Base-by-base conservation (phyloP, 2,113 vertebrate genomes). In the Anguilla rostrata region DNA sequence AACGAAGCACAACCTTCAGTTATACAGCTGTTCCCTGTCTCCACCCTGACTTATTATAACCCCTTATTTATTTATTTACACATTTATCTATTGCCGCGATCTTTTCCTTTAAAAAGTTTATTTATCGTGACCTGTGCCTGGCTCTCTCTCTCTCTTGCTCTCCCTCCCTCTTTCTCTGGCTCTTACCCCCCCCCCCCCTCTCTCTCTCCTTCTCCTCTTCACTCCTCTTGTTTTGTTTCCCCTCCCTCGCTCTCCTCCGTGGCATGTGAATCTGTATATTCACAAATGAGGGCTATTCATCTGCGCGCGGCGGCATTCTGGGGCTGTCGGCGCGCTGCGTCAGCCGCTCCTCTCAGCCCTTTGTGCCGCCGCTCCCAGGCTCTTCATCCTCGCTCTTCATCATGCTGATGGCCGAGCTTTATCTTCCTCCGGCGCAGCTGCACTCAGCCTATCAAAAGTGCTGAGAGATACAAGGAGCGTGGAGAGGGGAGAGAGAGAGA, bases 251-350 rank as follows among this genome's bases (percentile, higher is more conserved):
- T 40, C n/a, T 34, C 49, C 82, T 79, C 83, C 83, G 78, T 83
- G 85, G 84, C 85, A 92, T 90, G 95, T 95, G 95, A 96, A 96
- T 97, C 96, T 97, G 96, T 97, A 96, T 97, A 97, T 97, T 96
- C 96, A 96, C 96, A 97, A 97, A 97, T 96, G 96, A 97, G 95
- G 95, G 96, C 96, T 96, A 97, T 97, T 97, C 96, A 97, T 97
- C 95, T 94, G 94, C 83, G 86, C 34, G 11, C 7, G 22, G 12
- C 39, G 22, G 95, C 95, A 96, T 97, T 96, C 96, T 97, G 96
- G 95, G 96, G 96, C 96, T 97, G 96, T 96, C 96, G 94, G 87
- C 86, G 94, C 94, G 92, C 95, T 93, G 91, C 95, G 94, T 94
- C 96, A 95, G 95, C 95, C 91, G 94, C 94, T 94, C 95, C 96